Percentiles rank a stretch among this genome's conserved stretches.
Evolutionary conservation across 92 coral and sea anemone genomes (phyloP).

Genomic region (Phymanthus crucifer): DNA sequence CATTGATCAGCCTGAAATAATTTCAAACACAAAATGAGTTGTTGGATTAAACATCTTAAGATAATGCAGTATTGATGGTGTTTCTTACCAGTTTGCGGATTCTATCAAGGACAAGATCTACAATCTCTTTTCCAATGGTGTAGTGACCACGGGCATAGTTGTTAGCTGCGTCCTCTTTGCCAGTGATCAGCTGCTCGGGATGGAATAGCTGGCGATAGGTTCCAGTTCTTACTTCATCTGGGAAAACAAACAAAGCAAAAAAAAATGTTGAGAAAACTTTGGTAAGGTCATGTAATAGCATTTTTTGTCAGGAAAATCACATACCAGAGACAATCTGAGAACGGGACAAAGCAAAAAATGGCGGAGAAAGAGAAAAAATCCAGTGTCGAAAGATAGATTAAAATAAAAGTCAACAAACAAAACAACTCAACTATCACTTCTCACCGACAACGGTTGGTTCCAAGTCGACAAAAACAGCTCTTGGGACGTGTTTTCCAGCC

Average conservation of each 20-base stretch:
- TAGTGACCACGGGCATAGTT: constrained; percentile 98
- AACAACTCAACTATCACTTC: neutral
- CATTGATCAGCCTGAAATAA: constrained; percentile 91
- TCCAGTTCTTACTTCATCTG: constrained; percentile 89
- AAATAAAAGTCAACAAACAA: neutral
- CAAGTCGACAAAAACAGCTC: constrained; percentile 68
- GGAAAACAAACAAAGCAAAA: neutral
- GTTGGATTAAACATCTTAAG: neutral
- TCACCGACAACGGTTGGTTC: constrained; percentile 66
- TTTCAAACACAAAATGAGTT: neutral
- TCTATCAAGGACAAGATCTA: constrained; percentile 70
- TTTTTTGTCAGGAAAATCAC: too few species aligned
- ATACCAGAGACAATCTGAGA: neutral
- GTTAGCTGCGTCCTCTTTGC: constrained; percentile 97
- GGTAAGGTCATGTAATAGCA: neutral
- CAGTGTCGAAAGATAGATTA: too few species aligned
- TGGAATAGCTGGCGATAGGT: constrained; percentile 87
- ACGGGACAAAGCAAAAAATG: neutral
- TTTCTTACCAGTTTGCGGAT: constrained; percentile 67
- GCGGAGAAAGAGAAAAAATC: neutral
- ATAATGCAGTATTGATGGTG: neutral
- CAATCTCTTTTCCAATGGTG: constrained; percentile 81
- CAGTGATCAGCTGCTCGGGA: constrained; percentile 90
- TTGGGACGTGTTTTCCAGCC: constrained; percentile 73
- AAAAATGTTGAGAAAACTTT: neutral